phyloP scores from a whole-genome alignment of 2,797 vertebrate genomes.

The Pipistrellus kuhlii region DNA sequence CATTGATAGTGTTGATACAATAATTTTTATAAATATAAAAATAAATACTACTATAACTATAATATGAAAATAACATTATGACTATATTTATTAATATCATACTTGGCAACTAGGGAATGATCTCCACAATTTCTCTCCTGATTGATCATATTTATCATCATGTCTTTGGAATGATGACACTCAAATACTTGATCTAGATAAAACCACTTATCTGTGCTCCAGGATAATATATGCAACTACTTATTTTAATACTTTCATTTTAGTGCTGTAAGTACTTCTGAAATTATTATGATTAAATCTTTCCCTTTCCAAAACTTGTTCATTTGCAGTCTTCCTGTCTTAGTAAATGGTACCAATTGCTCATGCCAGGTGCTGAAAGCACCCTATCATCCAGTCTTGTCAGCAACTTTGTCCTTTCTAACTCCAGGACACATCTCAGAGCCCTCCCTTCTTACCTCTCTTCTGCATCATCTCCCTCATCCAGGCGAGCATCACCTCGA shows the following conservation, averaged over 20 bases:
- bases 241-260: not conserved
- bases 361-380: not conserved
- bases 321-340: not conserved
- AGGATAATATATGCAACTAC: not conserved
- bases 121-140: not conserved
- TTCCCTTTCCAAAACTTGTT: not conserved
- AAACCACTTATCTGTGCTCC: not conserved
- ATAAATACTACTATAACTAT: not conserved
- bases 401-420: not conserved
- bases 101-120: not conserved
- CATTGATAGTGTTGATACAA: not conserved
- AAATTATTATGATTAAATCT: not conserved
- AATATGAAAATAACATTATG: not conserved
- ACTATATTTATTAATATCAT: not conserved
- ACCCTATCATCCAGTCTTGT: not conserved
- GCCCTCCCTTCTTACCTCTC: not conserved
- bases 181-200: not conserved
- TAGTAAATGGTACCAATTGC: no score
- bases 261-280: not conserved
- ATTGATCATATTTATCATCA: not conserved
- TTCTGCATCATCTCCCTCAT: not conserved
- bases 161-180: not conserved
- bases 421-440: not conserved
- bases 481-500: not conserved
- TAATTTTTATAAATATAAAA: conserved; percentile 8